Base-by-base conservation (phyloP, 2,113 vertebrate genomes). In the Cariama cristata region DNA sequence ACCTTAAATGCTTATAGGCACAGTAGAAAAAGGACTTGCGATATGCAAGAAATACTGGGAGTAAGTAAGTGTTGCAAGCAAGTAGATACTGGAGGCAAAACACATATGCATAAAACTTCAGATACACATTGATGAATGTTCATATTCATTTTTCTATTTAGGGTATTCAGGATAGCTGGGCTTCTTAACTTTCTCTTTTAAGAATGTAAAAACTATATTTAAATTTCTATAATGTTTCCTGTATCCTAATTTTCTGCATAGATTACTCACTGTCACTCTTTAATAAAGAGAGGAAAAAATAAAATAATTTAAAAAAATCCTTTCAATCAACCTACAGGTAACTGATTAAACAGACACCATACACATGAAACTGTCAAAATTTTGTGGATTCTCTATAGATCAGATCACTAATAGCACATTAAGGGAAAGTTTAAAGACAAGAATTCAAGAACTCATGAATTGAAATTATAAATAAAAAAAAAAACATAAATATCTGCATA, bases 321-420 rank as follows among this genome's bases (percentile, higher is more conserved):
- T 77, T 93, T 97, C n/a, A 82, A 38, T 90, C 66, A 95, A 53
- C 21, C 24, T 97, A 86, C n/a, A 97, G 23, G 42, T 88, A 97
- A 88, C 85, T 95, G 42, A 60, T 87, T 93, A 79, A 92, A 90
- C 20, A 94, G 27, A 79, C 32, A 96, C 27, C 21, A 50, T 72
- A 45, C n/a, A 90, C n/a, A 23, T 53, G 84, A 94, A 97, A 96
- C 17, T 86, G 59, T 16, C 4, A 63, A 64, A 64, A 64, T 85
- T 95, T 67, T 64, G 55, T 67, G n/a, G 35, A 66, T 76, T 72
- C 26, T 91, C 13, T 95, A 67, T 84, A 95, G 85, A 87, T 95
- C 55, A 73, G 80, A 42, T 75, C 33, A 14, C 26, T 79, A 75
- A 91, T 81, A 93, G 6, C 9, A 53, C 20, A 88, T 13, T n/a